Base-by-base conservation (phyloP, 2,113 vertebrate genomes). In the Ptilorrhoa leucosticta region DNA sequence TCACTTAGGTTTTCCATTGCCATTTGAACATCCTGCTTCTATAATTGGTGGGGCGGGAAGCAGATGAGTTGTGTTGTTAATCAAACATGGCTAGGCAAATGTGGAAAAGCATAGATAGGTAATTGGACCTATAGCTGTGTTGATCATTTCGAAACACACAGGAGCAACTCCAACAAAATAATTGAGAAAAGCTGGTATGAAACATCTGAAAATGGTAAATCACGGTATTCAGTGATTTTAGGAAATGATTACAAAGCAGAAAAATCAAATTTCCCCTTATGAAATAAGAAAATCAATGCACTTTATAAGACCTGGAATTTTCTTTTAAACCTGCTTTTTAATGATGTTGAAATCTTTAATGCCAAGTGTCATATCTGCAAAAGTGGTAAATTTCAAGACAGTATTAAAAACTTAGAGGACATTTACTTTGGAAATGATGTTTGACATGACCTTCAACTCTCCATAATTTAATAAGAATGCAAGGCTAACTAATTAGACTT, bases 391-490 rank as follows among this genome's bases (percentile, higher is more conserved):
- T 94, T 94, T 93, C 76, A 89, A 57, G 50, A 81, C 60, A 82
- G 42, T 75, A 40, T 79, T 89, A 84, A 78, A 92, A 94, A 64
- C 53, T 37, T 68, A 61, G 14, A 20, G 83, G 65, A 82, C 69
- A 82, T 93, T 95, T 78, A 75, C 60, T 79, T 89, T 92, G 79
- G 65, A 89, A 95, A 79, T 83, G 21, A 90, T 85, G 28, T 61
- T 77, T 84, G 83, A 87, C 81, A 73, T 72, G 83, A 91, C 93
- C 89, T 94, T 94, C 89, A 94, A 75, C 18, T 66, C 44, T 94
- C 92, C 73, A 57, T 82, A 91, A 71, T 64, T 91, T 84, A 78
- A 40, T 78, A 65, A 92, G n/a, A 95, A 76, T 87, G 26, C 44
- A 87, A 87, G 31, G 14, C 40, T 93, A 69, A 79, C 72, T 91